These are phyloP conservation scores for Synergus gifuensis DNA, from an alignment of 2,888 invertebrate genomes.

Conservation along the genomic window DNA sequence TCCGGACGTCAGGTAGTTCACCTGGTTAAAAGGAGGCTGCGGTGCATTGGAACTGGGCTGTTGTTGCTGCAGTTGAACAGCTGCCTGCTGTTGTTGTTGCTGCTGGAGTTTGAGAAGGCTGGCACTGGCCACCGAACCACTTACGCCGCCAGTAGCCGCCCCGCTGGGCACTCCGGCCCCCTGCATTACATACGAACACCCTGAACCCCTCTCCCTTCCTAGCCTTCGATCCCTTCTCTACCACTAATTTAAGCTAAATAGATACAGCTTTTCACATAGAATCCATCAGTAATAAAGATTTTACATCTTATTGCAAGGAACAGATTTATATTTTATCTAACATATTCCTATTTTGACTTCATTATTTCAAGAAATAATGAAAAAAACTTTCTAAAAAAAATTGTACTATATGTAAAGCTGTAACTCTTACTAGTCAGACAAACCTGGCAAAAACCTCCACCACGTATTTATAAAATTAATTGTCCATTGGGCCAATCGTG, in stretches of 20 bases:
- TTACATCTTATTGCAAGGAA: not conserved
- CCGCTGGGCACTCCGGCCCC: conserved; percentile 76
- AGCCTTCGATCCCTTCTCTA: conserved; percentile 49
- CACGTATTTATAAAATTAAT: conserved; percentile 50
- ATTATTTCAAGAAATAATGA: not conserved
- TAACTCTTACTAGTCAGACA: not conserved
- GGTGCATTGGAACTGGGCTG: conserved; percentile 74
- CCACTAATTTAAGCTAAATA: conserved; percentile 49
- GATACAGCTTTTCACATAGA: conserved; percentile 51
- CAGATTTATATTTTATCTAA: not conserved
- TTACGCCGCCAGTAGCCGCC: conserved; percentile 71
- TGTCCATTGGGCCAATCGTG: conserved; percentile 30
- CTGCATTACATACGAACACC: conserved; percentile 72
- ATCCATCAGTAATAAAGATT: not conserved
- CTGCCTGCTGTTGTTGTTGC: conserved; percentile 70
- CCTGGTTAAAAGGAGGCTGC: conserved; percentile 77
- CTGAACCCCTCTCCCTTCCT: conserved; percentile 63
- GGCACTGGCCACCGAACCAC: conserved; percentile 75
- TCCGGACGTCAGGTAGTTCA: conserved; percentile 68
- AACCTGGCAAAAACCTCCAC: conserved; percentile 55
- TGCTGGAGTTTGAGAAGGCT: conserved; percentile 76
- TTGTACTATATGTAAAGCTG: conserved; percentile 15
- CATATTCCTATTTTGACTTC: too few species aligned
- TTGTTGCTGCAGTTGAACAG: conserved; percentile 72
- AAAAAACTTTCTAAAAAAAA: not conserved